A percentile compares a stretch with the other conserved stretches of the same genome.
phyloP scores from a whole-genome alignment of 2,888 invertebrate genomes.

The Oligia strigilis region DNA sequence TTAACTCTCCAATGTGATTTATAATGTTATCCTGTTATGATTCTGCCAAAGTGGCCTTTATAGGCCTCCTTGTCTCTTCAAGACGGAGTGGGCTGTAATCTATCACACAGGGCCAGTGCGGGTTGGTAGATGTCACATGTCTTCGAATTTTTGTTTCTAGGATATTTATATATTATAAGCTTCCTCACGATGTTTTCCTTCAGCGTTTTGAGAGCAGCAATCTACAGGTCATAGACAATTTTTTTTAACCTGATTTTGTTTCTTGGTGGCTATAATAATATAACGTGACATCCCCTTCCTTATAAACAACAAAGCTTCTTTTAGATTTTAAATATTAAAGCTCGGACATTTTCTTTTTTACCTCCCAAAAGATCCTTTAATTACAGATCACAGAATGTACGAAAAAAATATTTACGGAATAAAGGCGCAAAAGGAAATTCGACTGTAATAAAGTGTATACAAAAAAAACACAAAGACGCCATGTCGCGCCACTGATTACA shows the following conservation, averaged over 20 bases:
- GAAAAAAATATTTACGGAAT: constrained; percentile 35
- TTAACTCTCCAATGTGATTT: too few species aligned
- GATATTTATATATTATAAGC: not conserved
- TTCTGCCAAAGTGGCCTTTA: too few species aligned
- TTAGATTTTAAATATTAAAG: constrained; percentile 3
- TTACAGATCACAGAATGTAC: constrained; percentile 44
- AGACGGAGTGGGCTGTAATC: not conserved
- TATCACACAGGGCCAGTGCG: not conserved
- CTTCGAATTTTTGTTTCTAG: not conserved
- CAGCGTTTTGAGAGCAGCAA: not conserved
- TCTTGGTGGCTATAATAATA: not conserved
- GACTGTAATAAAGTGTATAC: constrained; percentile 45
- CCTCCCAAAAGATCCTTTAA: constrained; percentile 28
- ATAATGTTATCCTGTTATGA: too few species aligned
- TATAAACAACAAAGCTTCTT: not conserved
- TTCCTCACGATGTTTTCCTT: not conserved
- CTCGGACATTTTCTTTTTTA: not conserved
- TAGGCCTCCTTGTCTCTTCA: not conserved
- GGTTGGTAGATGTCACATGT: not conserved
- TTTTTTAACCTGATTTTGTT: not conserved
- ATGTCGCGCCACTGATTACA: constrained; percentile 55
- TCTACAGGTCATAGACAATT: not conserved
- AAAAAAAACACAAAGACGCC: constrained; percentile 48
- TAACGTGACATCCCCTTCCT: not conserved
- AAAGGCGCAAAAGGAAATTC: constrained; percentile 44